phyloP scores from a whole-genome alignment of 2,797 vertebrate species.

The Sebastes flavidus region DNA sequence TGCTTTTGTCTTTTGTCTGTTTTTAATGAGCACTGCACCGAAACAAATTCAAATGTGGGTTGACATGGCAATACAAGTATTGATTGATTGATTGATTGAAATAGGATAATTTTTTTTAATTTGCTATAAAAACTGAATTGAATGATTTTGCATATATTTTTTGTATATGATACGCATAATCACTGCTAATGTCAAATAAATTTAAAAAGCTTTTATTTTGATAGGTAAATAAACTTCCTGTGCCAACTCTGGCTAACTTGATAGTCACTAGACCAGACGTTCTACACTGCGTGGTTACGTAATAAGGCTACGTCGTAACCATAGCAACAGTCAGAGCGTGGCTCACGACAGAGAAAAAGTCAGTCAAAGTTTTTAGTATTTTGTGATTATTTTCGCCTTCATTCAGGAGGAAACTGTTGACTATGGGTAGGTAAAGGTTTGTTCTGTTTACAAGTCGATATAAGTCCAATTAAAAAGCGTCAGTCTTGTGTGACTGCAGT shows the following conservation, averaged over 20 bases:
- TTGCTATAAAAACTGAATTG: neutral
- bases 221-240: neutral
- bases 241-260: neutral
- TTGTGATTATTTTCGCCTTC: neutral
- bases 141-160: neutral
- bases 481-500: neutral
- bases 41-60: too few species aligned
- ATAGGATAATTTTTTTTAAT: neutral
- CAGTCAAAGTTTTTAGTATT: neutral
- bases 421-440: conserved; percentile 62
- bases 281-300: neutral
- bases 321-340: conserved; percentile 50
- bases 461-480: neutral
- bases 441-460: neutral
- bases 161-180: neutral
- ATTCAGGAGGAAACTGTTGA: neutral
- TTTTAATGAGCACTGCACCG: too few species aligned
- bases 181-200: neutral
- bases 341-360: neutral
- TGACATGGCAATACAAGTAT: too few species aligned
- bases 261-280: too few species aligned
- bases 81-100: too few species aligned
- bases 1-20: too few species aligned
- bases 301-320: conserved; percentile 46
- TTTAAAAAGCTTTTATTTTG: conserved; percentile 38